Evolutionary conservation across 2,888 invertebrate species (phyloP).

Genomic region (Adela reaumurella): DNA sequence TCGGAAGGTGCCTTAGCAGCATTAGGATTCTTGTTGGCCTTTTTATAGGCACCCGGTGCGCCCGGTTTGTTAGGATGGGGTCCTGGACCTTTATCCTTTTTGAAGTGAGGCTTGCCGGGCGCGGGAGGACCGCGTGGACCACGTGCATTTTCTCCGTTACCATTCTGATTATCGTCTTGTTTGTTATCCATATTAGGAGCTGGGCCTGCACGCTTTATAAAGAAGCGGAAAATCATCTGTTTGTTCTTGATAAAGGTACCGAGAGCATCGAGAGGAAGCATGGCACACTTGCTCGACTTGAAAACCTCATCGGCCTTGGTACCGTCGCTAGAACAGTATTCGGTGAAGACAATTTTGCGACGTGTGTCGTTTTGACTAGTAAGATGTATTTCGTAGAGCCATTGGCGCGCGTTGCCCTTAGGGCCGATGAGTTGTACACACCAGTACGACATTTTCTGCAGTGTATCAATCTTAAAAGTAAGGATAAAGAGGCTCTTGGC

Average conservation of each 20-base stretch:
- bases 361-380: constrained; percentile 28
- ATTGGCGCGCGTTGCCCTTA: constrained; percentile 28
- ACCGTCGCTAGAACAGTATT: constrained; percentile 37
- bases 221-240: constrained; percentile 28
- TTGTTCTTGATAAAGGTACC: constrained; percentile 28
- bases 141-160: too few species aligned
- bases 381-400: constrained; percentile 37
- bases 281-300: constrained; percentile 29
- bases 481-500: constrained; percentile 32
- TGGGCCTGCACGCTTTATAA: constrained; percentile 24
- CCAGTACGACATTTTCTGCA: constrained; percentile 38
- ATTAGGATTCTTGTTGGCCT: too few species aligned
- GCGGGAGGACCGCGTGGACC: neutral
- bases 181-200: constrained; percentile 15
- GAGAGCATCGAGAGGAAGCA: constrained; percentile 29
- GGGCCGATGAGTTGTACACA: constrained; percentile 36
- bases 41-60: too few species aligned
- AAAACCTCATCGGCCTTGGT: constrained; percentile 35
- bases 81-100: too few species aligned
- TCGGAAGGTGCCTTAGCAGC: too few species aligned
- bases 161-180: constrained; percentile 13
- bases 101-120: neutral
- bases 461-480: constrained; percentile 33
- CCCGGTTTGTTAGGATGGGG: too few species aligned
- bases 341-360: constrained; percentile 29